Percentiles rank a stretch among this genome's conserved stretches.
Evolutionary conservation across 2,113 vertebrate species (phyloP).

Genomic region (Orientallactaga bullata): DNA sequence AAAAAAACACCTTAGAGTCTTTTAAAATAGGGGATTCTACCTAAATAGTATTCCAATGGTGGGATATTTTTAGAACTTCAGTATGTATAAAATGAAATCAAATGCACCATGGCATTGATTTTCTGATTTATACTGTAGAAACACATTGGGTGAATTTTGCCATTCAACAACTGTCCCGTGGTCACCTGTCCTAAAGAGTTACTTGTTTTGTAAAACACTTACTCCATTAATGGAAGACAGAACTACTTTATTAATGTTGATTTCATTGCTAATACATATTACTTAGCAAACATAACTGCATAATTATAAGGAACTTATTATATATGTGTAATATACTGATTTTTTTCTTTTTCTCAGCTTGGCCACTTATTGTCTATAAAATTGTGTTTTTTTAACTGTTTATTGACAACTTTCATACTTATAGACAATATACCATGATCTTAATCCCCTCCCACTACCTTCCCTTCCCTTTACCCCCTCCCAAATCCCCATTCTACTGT

Average conservation of each 20-base stretch:
- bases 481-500: no score
- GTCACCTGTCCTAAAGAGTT: not conserved
- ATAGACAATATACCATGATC: no score
- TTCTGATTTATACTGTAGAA: slow-evolving; percentile 47
- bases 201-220: not conserved
- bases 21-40: slow-evolving; percentile 21
- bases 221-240: slow-evolving; percentile 35
- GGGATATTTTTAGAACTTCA: slow-evolving; percentile 50
- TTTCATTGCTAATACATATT: not conserved
- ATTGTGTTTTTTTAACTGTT: no score
- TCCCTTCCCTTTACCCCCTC: no score
- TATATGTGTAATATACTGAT: not conserved
- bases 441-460: no score
- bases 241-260: slow-evolving; percentile 19
- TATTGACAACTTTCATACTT: no score
- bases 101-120: slow-evolving; percentile 44
- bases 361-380: no score
- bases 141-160: slow-evolving; percentile 12
- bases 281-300: slow-evolving; percentile 28
- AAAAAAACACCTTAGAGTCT: not conserved
- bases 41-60: not conserved
- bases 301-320: slow-evolving; percentile 15
- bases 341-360: no score
- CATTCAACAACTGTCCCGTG: slow-evolving; percentile 4
- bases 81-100: slow-evolving; percentile 9